Percentiles rank a stretch among this genome's conserved stretches.
Conservation (phyloP, 2,113 vertebrate species). For the human (Homo sapiens) region GRCh38 chr2:237491001-237491500, state of each 20-base stretch:
- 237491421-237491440: not conserved
- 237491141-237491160: not conserved
- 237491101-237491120: not conserved
- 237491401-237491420: no score
- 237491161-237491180: rapidly evolving
- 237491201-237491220: not conserved
- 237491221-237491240: not conserved
- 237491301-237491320: not conserved
- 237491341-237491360: not conserved
- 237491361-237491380: not conserved
- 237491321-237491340: not conserved
- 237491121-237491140: not conserved
- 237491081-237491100: not conserved
- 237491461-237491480: not conserved
- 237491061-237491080: not conserved
- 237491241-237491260: not conserved
- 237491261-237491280: no score
- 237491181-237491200: not conserved
- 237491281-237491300: not conserved
- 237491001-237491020: not conserved
- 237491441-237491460: not conserved
- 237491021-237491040: not conserved
- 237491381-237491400: not conserved
- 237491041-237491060: not conserved
- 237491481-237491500: not conserved